Evolutionary conservation across 2,797 vertebrate genomes (phyloP), one percentile per base, ranked within the genome.

Genomic region (Chaenodraco wilsoni): DNA sequence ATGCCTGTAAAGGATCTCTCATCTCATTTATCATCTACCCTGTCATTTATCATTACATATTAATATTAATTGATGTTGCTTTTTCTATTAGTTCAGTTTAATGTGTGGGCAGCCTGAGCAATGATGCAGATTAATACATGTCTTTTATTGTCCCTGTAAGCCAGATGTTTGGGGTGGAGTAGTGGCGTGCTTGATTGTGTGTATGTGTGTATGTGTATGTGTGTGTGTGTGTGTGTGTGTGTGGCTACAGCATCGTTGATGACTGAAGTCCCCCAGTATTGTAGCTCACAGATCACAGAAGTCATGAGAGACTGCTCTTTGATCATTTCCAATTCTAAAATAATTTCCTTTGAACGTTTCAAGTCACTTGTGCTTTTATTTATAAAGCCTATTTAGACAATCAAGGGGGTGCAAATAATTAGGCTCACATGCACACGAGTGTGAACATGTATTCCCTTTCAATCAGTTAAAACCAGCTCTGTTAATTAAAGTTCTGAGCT

Each of bases 401-500:
- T 93, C 89, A 93, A 90, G 78, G 86, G 88, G 87, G 84, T 85
- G 84, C 74, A 91, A 94, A 93, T 95, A 93, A 95, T 94, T 92
- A 94, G 90, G 84, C 83, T 79, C 62, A 52, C 68, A 41, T 86
- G 79, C 82, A 78, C 72, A 81, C 14, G 71, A 84, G 87, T 62
- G 82, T 84, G 92, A 87, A 92, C 90, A 91, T 83, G 86, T 82
- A 89, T 91, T 92, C 87, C 84, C 83, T 92, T 93, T 94, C 92
- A 91, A 93, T 94, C 88, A 89, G 88, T 92, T 90, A 87, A 93
- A 91, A 93, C 79, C 84, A 88, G 88, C 88, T 86, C 78, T 81
- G 88, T 91, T 94, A 94, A 95, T 95, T 94, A 94, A 93, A 93
- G 89, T 91, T 92, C 91, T 91, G 89, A 93, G 93, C 82, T 76